A percentile compares a stretch with the other conserved stretches of the same genome.
These are phyloP conservation scores for Cephus rjabovi DNA, from an alignment of 2,888 invertebrate genomes.

Conservation along the genomic window DNA sequence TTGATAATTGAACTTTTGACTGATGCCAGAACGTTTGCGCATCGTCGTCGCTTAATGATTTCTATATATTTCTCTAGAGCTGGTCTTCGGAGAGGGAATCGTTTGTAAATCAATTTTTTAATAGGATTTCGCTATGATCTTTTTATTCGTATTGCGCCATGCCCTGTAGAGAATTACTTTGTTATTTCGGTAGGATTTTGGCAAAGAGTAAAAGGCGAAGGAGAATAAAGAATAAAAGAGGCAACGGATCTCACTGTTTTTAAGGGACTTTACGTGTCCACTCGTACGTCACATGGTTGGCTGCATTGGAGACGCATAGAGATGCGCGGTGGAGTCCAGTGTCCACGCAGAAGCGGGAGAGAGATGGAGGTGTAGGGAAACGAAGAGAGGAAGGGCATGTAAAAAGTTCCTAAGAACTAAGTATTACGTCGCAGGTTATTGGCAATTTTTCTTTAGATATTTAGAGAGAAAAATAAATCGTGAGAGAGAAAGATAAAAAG, in stretches of 20 bases:
- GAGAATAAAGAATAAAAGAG: neutral
- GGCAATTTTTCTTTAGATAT: neutral
- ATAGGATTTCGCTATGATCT: conserved; percentile 4
- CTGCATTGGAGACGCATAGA: neutral
- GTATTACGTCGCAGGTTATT: neutral
- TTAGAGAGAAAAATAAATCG: neutral
- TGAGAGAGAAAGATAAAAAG: too few species aligned
- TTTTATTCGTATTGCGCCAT: neutral
- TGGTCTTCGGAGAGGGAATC: conserved; percentile 31
- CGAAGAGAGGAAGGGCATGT: neutral
- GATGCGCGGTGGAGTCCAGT: neutral
- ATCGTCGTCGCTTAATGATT: conserved; percentile 19
- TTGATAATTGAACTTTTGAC: conserved; percentile 7
- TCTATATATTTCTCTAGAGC: conserved; percentile 27
- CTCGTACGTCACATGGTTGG: neutral
- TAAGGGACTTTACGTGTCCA: neutral
- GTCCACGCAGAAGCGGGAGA: neutral
- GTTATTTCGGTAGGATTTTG: neutral
- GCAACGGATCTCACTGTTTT: neutral
- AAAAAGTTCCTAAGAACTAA: neutral
- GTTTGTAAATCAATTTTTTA: neutral
- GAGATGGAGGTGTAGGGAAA: neutral
- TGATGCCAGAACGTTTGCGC: conserved; percentile 34
- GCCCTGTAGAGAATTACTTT: neutral
- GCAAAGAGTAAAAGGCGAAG: too few species aligned